These are phyloP conservation scores for Xanthia icteritia DNA, from an alignment of 2,888 invertebrate genomes.

Conservation along the genomic window DNA sequence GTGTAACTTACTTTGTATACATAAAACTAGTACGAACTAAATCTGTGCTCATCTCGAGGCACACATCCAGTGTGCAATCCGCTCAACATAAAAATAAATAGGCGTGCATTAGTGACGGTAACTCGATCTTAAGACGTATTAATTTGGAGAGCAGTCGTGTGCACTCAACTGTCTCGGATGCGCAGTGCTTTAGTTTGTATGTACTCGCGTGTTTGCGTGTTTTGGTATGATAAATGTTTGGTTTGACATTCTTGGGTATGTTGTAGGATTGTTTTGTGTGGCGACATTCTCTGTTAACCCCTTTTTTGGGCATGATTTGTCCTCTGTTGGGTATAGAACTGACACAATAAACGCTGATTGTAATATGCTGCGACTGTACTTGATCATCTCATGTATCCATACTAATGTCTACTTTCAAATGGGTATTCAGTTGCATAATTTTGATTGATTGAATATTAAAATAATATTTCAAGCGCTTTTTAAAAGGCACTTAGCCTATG, in stretches of 20 bases:
- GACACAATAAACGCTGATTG: not conserved
- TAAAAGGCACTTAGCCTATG: not conserved
- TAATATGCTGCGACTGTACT: not conserved
- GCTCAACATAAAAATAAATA: constrained; percentile 70
- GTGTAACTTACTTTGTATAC: not conserved
- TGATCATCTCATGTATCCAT: not conserved
- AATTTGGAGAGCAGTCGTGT: constrained; percentile 71
- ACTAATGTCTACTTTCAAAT: not conserved
- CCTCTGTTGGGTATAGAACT: not conserved
- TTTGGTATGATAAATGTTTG: constrained; percentile 46
- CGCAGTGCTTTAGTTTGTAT: constrained; percentile 42
- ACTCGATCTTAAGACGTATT: constrained; percentile 74
- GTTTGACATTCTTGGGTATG: constrained; percentile 15
- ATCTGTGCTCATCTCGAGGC: not conserved
- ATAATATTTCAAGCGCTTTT: not conserved
- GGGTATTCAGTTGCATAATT: not conserved
- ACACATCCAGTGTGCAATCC: constrained; percentile 47
- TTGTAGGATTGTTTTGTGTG: constrained; percentile 1
- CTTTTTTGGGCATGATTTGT: not conserved
- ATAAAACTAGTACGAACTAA: not conserved
- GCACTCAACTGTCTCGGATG: constrained; percentile 55
- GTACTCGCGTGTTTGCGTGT: constrained; percentile 29
- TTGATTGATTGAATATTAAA: not conserved
- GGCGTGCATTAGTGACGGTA: constrained; percentile 73
- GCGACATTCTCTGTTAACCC: not conserved